phyloP scores from a whole-genome alignment of 2,113 vertebrate genomes.

The Nanorana parkeri region DNA sequence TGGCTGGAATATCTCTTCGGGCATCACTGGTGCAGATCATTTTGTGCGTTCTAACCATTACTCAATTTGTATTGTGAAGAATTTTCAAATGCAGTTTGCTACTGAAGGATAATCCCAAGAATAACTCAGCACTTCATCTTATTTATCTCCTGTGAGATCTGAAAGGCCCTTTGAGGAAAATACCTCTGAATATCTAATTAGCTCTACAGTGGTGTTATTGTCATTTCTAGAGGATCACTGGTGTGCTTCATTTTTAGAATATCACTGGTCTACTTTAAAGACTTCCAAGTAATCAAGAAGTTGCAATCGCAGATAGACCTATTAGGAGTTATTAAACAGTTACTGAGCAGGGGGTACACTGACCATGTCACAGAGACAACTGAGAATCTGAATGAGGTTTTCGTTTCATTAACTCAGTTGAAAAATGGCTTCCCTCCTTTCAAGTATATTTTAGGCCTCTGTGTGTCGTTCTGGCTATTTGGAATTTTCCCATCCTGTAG shows the following conservation, averaged over 20 bases:
- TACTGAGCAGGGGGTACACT: not conserved
- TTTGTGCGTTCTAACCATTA: not conserved
- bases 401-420: too few species aligned
- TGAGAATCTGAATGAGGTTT: not conserved
- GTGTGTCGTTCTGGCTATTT: too few species aligned
- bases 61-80: not conserved
- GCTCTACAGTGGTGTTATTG: conserved; percentile 1
- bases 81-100: conserved; percentile 30
- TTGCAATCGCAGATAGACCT: not conserved
- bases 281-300: conserved; percentile 21
- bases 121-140: conserved; percentile 44
- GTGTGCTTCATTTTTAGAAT: conserved; percentile 15
- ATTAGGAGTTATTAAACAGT: conserved; percentile 17
- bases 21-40: not conserved
- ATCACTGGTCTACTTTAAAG: conserved; percentile 17
- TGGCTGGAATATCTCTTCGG: too few species aligned
- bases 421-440: too few species aligned
- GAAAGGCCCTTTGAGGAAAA: conserved; percentile 39
- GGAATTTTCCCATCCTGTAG: not conserved
- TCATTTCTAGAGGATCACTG: conserved; percentile 27
- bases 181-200: conserved; percentile 49
- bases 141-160: conserved; percentile 41
- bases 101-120: conserved; percentile 37
- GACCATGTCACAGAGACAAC: conserved; percentile 31
- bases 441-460: too few species aligned